Conservation (phyloP, 2,797 vertebrate species). For the Huso huso region DNA sequence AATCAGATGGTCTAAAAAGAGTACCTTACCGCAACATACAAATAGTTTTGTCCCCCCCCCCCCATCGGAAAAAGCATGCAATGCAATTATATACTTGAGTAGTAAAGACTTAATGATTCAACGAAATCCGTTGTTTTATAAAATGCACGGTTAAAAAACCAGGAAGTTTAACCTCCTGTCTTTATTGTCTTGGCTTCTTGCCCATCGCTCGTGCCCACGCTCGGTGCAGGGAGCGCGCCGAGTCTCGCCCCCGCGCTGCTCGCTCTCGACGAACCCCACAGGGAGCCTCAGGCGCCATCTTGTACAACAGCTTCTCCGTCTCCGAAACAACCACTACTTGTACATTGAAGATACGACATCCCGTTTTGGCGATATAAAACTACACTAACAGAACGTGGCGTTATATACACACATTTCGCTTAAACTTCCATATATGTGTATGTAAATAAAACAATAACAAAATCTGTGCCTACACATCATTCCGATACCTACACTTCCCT, state of each 20-base stretch:
- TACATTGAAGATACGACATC: no score
- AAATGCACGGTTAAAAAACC: conserved; percentile 19
- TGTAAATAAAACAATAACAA: background rate
- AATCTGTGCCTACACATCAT: no score
- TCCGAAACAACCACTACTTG: no score
- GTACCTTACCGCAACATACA: no score
- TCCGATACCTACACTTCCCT: conserved; percentile 17
- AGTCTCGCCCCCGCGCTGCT: conserved; percentile 35
- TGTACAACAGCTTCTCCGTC: conserved; percentile 27
- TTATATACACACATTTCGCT: background rate
- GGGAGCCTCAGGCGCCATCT: conserved; percentile 48
- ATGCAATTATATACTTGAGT: no score
- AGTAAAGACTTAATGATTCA: no score
- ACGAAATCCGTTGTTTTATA: no score
- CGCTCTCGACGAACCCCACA: conserved; percentile 16
- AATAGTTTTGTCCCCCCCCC: no score
- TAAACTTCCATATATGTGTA: background rate
- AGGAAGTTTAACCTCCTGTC: conserved; percentile 38
- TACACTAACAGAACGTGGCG: no score
- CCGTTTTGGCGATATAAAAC: no score
- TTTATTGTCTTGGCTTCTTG: conserved; percentile 13
- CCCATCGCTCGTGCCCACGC: conserved; percentile 1
- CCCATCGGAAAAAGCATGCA: no score
- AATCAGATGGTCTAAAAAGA: no score
- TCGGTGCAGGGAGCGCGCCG: conserved; percentile 40